Base-by-base conservation (phyloP, 2,113 vertebrate species). In the Malurus cyaneus region DNA sequence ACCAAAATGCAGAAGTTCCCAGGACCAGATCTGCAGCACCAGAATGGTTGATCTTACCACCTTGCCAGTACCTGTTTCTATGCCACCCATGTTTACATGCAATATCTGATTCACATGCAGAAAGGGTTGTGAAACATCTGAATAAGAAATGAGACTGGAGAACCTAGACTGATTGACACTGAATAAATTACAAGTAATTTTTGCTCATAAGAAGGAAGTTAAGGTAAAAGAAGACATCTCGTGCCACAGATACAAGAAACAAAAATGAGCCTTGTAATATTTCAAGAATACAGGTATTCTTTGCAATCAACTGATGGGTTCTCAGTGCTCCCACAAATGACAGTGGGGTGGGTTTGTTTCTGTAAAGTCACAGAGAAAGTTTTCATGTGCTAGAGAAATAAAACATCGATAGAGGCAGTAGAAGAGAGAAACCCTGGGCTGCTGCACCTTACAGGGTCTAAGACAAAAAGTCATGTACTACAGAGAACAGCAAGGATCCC, bases 111-210 rank as follows among this genome's bases (percentile, higher is more conserved):
- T 95, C 71, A 71, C 31, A 80, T 83, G 82, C 67, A 89, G 25
- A 44, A 95, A 74, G 69, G 11, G 7, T 32, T 74, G 52, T 80
- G 49, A 42, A 94, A 83, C 28, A 44, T 83, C 60, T 62, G 84
- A 93, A 92, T 90, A 93, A 60, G 71, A 93, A 92, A 71, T 2
- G 2, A 95, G 60, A 44, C 39, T 53, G 70, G 11, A 91, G 46
- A 89, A 92, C 78, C 44, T 52, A 88, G 86, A 85, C 19, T 86
- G 88, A 86, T 52, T 84, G 88, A 92, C 88, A 80, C 34, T 71
- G 76, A 94, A 88, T 86, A 95, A 93, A 89, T 77, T 42, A 95
- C 52, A 86, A 69, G 65, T 89, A 84, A 78, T 83, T 95, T 95
- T 78, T 86, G 34, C 26, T 88, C 18, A 10, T 50, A 89, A 79